Percentiles rank a stretch among this genome's conserved stretches.
Evolutionary conservation across 2,888 invertebrate species (phyloP).

Genomic region (Nemotelus pantherinus): DNA sequence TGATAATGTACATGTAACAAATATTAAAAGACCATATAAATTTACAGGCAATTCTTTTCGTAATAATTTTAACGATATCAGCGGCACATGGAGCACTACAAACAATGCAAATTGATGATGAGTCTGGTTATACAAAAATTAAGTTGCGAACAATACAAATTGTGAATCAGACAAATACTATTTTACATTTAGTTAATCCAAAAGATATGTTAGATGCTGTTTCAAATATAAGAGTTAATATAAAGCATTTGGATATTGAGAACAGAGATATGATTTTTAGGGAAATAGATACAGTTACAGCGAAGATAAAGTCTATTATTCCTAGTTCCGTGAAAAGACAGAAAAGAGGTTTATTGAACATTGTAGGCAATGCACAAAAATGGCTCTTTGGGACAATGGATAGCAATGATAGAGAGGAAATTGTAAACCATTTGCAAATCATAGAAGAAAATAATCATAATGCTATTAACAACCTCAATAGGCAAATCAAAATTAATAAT

Average conservation of each 20-base stretch:
- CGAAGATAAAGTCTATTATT: slow-evolving; percentile 47
- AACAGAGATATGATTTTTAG: slow-evolving; percentile 35
- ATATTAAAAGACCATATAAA: slow-evolving; percentile 46
- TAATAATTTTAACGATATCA: slow-evolving; percentile 42
- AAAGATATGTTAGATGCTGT: not conserved
- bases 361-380: too few relatives aligned
- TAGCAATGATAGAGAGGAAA: slow-evolving; percentile 36
- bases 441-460: slow-evolving; percentile 48
- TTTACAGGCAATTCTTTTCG: slow-evolving; percentile 33
- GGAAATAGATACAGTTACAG: slow-evolving; percentile 46
- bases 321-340: slow-evolving; percentile 41
- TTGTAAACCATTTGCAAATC: slow-evolving; percentile 36
- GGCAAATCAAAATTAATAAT: slow-evolving; percentile 48
- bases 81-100: slow-evolving; percentile 38
- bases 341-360: slow-evolving; percentile 40
- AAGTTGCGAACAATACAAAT: not conserved
- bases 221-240: slow-evolving; percentile 38
- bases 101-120: slow-evolving; percentile 16
- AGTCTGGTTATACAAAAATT: slow-evolving; percentile 7
- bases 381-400: slow-evolving; percentile 46
- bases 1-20: slow-evolving; percentile 43
- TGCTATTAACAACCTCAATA: slow-evolving; percentile 45
- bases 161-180: too few relatives aligned
- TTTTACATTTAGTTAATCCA: too few relatives aligned
- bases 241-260: slow-evolving; percentile 44